These are phyloP conservation scores for Bemisia tabaci DNA, from an alignment of 1,140 invertebrate genomes.

Conservation along the genomic window DNA sequence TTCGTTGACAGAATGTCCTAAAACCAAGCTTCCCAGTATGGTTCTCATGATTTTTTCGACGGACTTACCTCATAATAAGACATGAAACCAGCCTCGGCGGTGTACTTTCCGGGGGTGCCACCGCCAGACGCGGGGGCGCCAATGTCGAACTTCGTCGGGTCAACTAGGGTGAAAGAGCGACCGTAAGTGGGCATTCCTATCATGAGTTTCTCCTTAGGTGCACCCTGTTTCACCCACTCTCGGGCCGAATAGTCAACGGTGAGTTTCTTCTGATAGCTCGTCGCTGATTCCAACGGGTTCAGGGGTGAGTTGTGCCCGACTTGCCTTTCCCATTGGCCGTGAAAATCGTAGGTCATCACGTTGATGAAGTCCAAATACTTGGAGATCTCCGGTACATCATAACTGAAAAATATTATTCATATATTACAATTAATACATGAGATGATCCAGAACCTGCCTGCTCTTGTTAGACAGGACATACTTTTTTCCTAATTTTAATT, in stretches of 20 bases:
- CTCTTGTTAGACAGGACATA: no score
- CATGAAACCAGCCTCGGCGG: conserved; percentile 77
- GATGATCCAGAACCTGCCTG: no score
- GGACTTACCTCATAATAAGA: conserved; percentile 83
- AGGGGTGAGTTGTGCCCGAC: conserved; percentile 87
- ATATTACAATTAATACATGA: background rate
- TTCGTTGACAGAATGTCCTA: no score
- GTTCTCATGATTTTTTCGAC: no score
- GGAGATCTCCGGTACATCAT: conserved; percentile 84
- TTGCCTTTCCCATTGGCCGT: conserved; percentile 82
- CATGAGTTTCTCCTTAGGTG: conserved; percentile 87
- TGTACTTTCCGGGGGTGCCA: conserved; percentile 68
- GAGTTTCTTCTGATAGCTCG: conserved; percentile 77
- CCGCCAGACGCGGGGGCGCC: conserved; percentile 79
- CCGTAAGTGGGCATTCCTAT: conserved; percentile 94
- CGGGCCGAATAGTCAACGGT: conserved; percentile 81
- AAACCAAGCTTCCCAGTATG: no score
- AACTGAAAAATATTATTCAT: conserved; percentile 41
- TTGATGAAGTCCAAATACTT: conserved; percentile 90
- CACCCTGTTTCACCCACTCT: conserved; percentile 88
- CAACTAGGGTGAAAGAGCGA: conserved; percentile 81
- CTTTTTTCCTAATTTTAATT: no score
- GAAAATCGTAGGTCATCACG: conserved; percentile 91
- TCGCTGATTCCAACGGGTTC: conserved; percentile 73
- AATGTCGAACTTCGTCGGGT: conserved; percentile 78